These are phyloP conservation scores for Drosophila atroscutellata DNA, from an alignment of 2,888 invertebrate species.

Conservation along the genomic window DNA sequence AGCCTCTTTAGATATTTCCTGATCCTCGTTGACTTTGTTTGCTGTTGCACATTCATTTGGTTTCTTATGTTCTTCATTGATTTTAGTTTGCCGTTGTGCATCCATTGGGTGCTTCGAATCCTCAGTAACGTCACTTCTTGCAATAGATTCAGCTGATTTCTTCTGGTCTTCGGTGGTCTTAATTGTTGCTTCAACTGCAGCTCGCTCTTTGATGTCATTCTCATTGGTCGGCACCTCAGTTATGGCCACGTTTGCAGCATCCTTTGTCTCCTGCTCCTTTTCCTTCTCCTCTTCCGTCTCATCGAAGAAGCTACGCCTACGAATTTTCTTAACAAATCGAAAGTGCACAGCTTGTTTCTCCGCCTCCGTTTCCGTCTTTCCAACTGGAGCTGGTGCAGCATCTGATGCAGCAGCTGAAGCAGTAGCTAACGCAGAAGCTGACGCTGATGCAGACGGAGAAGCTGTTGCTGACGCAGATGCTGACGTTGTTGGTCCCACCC, in stretches of 20 bases:
- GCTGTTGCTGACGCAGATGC: conserved; percentile 1
- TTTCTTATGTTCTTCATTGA: background rate
- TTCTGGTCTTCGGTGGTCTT: background rate
- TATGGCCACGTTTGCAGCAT: background rate
- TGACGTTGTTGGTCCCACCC: conserved; percentile 28
- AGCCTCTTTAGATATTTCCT: background rate
- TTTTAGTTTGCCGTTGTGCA: background rate
- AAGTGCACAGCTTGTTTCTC: conserved; percentile 66
- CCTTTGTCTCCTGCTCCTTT: conserved; percentile 6
- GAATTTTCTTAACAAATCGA: conserved; percentile 82
- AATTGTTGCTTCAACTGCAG: background rate
- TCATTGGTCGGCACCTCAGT: background rate
- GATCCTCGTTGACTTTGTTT: background rate
- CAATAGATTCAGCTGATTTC: background rate
- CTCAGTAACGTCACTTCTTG: background rate
- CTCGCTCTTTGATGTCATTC: background rate
- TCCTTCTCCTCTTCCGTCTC: conserved; percentile 75
- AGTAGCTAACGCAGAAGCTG: conserved; percentile 8
- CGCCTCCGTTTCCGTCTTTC: background rate
- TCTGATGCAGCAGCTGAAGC: conserved; percentile 2
- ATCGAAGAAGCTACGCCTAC: conserved; percentile 80
- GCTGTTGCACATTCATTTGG: background rate
- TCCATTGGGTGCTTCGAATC: background rate
- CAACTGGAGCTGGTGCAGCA: background rate
- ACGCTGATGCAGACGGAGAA: background rate